Conservation (phyloP, 2,888 invertebrate genomes). For the Perizoma flavofasciatum region DNA sequence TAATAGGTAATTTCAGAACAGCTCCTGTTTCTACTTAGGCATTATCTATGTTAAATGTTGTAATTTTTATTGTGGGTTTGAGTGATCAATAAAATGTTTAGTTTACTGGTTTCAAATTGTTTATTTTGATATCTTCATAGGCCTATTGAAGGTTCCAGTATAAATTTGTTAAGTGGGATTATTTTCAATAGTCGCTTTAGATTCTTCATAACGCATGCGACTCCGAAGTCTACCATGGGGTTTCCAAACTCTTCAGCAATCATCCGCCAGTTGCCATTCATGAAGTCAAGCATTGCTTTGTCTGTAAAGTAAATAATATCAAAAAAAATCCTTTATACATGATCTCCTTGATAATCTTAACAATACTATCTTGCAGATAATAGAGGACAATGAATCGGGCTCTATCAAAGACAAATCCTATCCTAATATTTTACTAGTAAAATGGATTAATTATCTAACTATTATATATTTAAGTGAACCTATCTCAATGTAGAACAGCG, state of each 20-base stretch:
- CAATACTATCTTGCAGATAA: too few species aligned
- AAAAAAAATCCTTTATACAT: too few species aligned
- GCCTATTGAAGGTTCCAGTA: constrained; percentile 16
- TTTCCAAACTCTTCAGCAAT: constrained; percentile 65
- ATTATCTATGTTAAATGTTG: too few species aligned
- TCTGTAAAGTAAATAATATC: constrained; percentile 44
- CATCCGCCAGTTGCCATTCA: constrained; percentile 64
- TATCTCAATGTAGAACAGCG: too few species aligned
- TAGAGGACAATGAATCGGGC: too few species aligned
- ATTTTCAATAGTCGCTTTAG: constrained; percentile 50
- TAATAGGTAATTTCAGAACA: too few species aligned
- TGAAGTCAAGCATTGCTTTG: constrained; percentile 56
- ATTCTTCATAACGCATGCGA: constrained; percentile 49
- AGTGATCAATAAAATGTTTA: constrained; percentile 5
- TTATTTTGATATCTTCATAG: constrained; percentile 13
- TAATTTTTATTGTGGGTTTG: neutral
- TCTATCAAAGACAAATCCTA: too few species aligned
- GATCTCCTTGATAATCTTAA: too few species aligned
- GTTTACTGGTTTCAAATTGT: constrained; percentile 8
- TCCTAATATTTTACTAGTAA: too few species aligned
- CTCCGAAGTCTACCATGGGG: constrained; percentile 60
- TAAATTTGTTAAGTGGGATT: constrained; percentile 49
- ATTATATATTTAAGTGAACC: too few species aligned
- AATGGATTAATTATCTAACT: too few species aligned
- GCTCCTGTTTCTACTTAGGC: too few species aligned